A percentile compares a stretch with the other conserved stretches of the same genome.
Conservation (phyloP, 2,113 vertebrate genomes). For the Hucho hucho region DNA sequence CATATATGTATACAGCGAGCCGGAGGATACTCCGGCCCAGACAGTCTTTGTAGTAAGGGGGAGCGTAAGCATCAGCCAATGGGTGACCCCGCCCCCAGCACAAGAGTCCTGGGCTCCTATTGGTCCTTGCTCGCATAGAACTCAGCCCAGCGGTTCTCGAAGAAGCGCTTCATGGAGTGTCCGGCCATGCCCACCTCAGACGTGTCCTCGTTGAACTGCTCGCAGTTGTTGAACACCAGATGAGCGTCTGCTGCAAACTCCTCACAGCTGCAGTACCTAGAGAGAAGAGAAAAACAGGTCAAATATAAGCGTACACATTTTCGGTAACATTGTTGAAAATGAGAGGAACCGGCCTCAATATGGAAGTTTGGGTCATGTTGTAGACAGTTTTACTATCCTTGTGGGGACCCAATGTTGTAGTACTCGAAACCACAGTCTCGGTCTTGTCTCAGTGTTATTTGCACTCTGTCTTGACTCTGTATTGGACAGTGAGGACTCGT, state of each 20-base stretch:
- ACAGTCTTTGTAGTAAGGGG: constrained; percentile 65
- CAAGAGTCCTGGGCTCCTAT: constrained; percentile 39
- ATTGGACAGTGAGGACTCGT: too few species aligned
- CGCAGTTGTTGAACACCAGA: constrained; percentile 91
- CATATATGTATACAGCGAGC: constrained; percentile 50
- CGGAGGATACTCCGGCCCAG: constrained; percentile 63
- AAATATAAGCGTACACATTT: not conserved
- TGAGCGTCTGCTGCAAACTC: constrained; percentile 89
- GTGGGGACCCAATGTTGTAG: too few species aligned
- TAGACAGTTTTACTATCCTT: too few species aligned
- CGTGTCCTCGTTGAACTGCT: constrained; percentile 92
- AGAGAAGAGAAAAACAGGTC: not conserved
- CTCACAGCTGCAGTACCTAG: constrained; percentile 87
- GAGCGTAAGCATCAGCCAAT: constrained; percentile 32
- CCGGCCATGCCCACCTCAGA: constrained; percentile 89
- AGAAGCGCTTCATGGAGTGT: constrained; percentile 87
- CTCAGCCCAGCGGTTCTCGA: constrained; percentile 92
- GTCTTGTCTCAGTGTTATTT: too few species aligned
- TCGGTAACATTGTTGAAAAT: not conserved
- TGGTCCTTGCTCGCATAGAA: constrained; percentile 88
- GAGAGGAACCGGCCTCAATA: not conserved
- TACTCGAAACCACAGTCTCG: too few species aligned
- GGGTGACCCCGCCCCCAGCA: constrained; percentile 24
- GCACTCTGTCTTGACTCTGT: too few species aligned
- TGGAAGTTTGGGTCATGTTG: too few species aligned